phyloP scores from a whole-genome alignment of 2,113 vertebrate species.

The Hippocampus comes region DNA sequence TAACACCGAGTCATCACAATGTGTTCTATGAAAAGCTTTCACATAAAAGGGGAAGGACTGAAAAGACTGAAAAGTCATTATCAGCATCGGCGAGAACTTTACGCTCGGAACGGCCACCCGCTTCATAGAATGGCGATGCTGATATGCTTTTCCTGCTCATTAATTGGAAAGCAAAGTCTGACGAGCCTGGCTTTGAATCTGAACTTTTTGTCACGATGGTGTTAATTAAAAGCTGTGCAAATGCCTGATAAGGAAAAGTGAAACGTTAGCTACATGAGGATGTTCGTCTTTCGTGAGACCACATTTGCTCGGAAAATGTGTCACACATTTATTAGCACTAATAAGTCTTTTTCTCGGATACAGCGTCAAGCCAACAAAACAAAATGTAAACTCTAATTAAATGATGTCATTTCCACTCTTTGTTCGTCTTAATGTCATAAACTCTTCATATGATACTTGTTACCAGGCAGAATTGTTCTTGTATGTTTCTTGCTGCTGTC shows the following conservation, averaged over 20 bases:
- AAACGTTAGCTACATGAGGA: slow-evolving; percentile 20
- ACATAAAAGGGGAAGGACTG: slow-evolving; percentile 15
- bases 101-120: slow-evolving; percentile 19
- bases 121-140: slow-evolving; percentile 52
- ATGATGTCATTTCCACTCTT: neutral
- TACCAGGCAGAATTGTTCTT: neutral
- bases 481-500: slow-evolving; percentile 10
- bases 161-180: slow-evolving; percentile 57
- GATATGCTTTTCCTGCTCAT: slow-evolving; percentile 48
- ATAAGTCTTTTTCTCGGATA: neutral
- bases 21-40: slow-evolving; percentile 23
- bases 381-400: neutral
- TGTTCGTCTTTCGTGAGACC: slow-evolving; percentile 19
- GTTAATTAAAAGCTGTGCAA: slow-evolving; percentile 60
- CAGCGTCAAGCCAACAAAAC: neutral
- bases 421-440: neutral
- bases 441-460: neutral
- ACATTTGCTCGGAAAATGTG: slow-evolving; percentile 15
- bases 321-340: neutral
- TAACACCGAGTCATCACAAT: slow-evolving; percentile 4
- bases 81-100: slow-evolving; percentile 17
- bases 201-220: slow-evolving; percentile 39
- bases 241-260: slow-evolving; percentile 45
- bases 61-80: slow-evolving; percentile 19
- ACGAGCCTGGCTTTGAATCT: slow-evolving; percentile 41